Base-by-base conservation (phyloP, 2,113 vertebrate genomes). In the Larimichthys polyactis region DNA sequence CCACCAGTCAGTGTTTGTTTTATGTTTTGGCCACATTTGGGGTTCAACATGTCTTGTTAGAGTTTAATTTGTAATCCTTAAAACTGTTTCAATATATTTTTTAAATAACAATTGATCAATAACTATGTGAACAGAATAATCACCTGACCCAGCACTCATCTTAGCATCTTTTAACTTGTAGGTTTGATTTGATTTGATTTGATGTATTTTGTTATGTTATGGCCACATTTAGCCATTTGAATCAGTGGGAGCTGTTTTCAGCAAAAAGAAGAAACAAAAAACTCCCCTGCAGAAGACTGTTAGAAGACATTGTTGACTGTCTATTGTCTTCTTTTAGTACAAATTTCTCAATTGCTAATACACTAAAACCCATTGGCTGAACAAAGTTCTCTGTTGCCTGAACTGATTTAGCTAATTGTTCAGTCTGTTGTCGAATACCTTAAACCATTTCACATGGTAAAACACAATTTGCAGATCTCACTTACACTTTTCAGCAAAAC, bases 1-100 rank as follows among this genome's bases (percentile, higher is more conserved):
- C 32, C 32, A 36, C 32, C 32, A 36, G 11, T 68, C 54, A 54
- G 22, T 19, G n/a, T 78, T 11, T 57, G n/a, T 55, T 79, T 78
- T 4, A 52, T 19, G 7, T 78, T 54, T 11, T 46, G 17, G 62
- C 14, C 17, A 19, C 3, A 36, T 67, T 32, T 27, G 44, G 15
- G 2, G 14, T 54, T 75, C 63, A 16, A 48, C 8, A 48, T 63
- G 1, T 60, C 12, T 16, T 40, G 20, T 40, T 36, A 63, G 29
- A 6, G 32, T 32, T 32, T 4, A 32, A 6, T 5, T 36, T 36
- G 32, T 36, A 36, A 78, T 78, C 55, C 1, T 60, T 40, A 17
- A 43, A 20, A 3, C 7, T 71, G 27, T 6, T 70, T 51, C n/a
- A 69, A n/a, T 20, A 1, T 29, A 11, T 46, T 49, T 16, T 44